Conservation (phyloP, 2,797 vertebrate genomes). For the Phalloptychus januarius region DNA sequence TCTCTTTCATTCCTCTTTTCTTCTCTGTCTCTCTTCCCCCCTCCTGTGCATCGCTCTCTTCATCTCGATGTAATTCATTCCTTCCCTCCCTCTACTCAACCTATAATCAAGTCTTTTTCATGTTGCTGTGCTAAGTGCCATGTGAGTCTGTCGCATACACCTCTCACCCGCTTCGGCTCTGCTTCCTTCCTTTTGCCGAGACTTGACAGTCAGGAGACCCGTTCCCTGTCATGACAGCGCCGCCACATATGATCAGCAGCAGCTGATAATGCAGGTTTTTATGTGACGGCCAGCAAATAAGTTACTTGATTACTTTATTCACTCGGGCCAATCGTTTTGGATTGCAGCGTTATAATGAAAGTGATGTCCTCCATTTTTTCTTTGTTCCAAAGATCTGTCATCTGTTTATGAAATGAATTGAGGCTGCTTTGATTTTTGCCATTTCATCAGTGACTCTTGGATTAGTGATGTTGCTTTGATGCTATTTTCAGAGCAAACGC, state of each 20-base stretch:
- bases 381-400: slow-evolving; percentile 53
- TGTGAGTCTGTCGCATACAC: slow-evolving; percentile 32
- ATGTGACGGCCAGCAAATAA: slow-evolving; percentile 42
- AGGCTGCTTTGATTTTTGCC: slow-evolving; percentile 46
- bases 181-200: slow-evolving; percentile 28
- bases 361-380: slow-evolving; percentile 63
- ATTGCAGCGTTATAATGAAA: slow-evolving; percentile 56
- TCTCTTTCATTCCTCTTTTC: slow-evolving; percentile 24
- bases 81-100: slow-evolving; percentile 51
- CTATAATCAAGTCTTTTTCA: slow-evolving; percentile 71
- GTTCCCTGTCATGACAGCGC: slow-evolving; percentile 16
- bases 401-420: slow-evolving; percentile 45
- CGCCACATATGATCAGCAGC: slow-evolving; percentile 39
- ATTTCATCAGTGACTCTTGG: slow-evolving; percentile 39
- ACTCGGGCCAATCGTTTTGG: slow-evolving; percentile 47
- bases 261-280: slow-evolving; percentile 29
- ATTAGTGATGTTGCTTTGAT: slow-evolving; percentile 45
- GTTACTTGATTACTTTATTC: slow-evolving; percentile 54
- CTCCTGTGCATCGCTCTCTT: slow-evolving; percentile 38
- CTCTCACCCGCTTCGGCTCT: slow-evolving; percentile 20
- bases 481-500: slow-evolving; percentile 42
- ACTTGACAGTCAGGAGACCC: slow-evolving; percentile 30
- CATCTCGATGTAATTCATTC: slow-evolving; percentile 53
- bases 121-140: slow-evolving; percentile 58
- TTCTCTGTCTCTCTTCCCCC: slow-evolving; percentile 7